Conservation (phyloP, 2,113 vertebrate species). For the Neolamprologus brichardi region DNA sequence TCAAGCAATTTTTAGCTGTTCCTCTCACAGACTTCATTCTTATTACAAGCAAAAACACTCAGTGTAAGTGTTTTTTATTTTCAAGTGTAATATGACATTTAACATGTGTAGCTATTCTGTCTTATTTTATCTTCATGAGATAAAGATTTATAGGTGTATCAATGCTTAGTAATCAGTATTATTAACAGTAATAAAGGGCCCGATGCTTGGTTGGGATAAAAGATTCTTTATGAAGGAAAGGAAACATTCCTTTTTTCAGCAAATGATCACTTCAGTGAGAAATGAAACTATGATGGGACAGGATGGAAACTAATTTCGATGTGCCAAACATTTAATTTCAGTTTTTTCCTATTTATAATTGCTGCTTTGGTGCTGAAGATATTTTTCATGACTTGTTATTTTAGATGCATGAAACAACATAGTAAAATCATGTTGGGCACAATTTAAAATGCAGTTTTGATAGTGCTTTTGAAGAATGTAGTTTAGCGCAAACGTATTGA, state of each 20-base stretch:
- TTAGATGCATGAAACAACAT: neutral
- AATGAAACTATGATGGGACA: neutral
- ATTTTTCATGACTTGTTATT: neutral
- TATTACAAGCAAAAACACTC: neutral
- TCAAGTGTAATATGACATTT: neutral
- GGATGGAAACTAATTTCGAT: neutral
- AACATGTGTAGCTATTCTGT: neutral
- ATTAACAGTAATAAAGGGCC: neutral
- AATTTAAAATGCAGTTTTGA: neutral
- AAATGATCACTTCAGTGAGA: neutral
- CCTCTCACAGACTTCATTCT: neutral
- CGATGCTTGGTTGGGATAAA: neutral
- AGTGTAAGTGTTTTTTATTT: neutral
- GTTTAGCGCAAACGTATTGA: neutral
- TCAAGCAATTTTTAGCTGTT: rapidly evolving
- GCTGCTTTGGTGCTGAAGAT: neutral
- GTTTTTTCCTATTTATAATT: neutral
- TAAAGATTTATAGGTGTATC: neutral
- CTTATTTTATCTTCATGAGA: neutral
- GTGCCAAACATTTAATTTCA: neutral
- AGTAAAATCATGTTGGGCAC: neutral
- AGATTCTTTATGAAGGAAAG: neutral
- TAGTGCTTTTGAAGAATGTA: neutral
- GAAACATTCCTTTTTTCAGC: neutral
- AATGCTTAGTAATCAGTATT: neutral